These are phyloP conservation scores for Myopa tessellatipennis DNA, from an alignment of 2,888 invertebrate species.

Conservation along the genomic window DNA sequence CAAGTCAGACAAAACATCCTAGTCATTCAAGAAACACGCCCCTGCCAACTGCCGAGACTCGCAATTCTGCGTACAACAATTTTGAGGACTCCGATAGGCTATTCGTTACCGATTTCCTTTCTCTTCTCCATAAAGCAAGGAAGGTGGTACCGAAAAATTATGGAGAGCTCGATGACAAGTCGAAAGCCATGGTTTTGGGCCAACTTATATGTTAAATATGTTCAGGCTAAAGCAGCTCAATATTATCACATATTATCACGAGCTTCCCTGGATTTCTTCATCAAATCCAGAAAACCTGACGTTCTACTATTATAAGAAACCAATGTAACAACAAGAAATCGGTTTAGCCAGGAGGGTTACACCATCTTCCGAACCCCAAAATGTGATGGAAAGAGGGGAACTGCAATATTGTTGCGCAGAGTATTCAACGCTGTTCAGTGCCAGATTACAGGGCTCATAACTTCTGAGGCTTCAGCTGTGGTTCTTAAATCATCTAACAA, in stretches of 20 bases:
- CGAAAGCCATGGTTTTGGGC: background rate
- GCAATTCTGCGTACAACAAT: no score
- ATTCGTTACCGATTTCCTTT: background rate
- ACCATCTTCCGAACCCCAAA: slow-evolving; percentile 3
- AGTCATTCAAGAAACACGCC: no score
- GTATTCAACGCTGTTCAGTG: no score
- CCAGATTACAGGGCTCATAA: background rate
- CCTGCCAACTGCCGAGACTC: no score
- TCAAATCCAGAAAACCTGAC: slow-evolving; percentile 4
- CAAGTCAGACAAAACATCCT: no score
- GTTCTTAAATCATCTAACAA: background rate
- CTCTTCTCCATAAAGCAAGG: background rate
- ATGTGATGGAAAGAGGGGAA: slow-evolving; percentile 4
- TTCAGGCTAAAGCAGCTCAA: background rate
- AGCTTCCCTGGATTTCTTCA: background rate
- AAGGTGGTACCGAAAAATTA: background rate
- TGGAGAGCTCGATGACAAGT: background rate
- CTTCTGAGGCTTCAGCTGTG: background rate
- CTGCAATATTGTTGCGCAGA: background rate
- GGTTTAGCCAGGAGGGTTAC: background rate
- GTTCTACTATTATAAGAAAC: slow-evolving; percentile 6
- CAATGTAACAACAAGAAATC: background rate
- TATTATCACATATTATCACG: background rate
- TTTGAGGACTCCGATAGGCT: background rate
- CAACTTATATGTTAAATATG: slow-evolving; percentile 1